Conservation (phyloP, 1,140 invertebrate species). For the Archegozetes longisetosus region DNA sequence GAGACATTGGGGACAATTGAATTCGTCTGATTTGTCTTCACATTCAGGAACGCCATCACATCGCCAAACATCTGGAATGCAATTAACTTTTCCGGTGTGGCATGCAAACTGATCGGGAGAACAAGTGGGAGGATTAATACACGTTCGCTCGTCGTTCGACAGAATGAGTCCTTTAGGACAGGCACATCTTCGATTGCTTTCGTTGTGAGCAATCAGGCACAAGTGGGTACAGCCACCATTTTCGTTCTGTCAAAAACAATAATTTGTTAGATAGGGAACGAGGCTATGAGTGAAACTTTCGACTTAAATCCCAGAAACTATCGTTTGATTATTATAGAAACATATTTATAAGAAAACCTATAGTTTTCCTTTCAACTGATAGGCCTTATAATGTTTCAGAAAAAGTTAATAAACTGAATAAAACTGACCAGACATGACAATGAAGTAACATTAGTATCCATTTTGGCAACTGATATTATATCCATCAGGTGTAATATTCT, state of each 20-base stretch:
- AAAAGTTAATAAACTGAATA: neutral
- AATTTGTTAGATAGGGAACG: constrained; percentile 9
- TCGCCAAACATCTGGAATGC: constrained; percentile 80
- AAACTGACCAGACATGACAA: constrained; percentile 11
- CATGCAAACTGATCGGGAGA: constrained; percentile 60
- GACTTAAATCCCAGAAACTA: neutral
- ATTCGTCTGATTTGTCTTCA: constrained; percentile 78
- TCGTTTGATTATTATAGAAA: neutral
- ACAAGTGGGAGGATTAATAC: constrained; percentile 53
- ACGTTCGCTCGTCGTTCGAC: constrained; percentile 45
- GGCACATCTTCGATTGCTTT: constrained; percentile 39
- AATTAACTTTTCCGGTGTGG: constrained; percentile 33
- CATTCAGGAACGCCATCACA: constrained; percentile 86
- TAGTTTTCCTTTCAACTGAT: constrained; percentile 1
- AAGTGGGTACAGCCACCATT: constrained; percentile 70
- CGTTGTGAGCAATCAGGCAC: constrained; percentile 36
- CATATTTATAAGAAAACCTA: neutral
- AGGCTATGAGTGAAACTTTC: neutral
- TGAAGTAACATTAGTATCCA: constrained; percentile 5
- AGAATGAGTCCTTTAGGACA: constrained; percentile 57
- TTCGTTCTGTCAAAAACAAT: constrained; percentile 23
- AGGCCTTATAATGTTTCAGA: neutral
- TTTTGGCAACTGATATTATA: constrained; percentile 28
- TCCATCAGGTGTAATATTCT: constrained; percentile 30
- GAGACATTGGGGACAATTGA: constrained; percentile 37